A percentile compares a stretch with the other conserved stretches of the same genome.
phyloP scores from a whole-genome alignment of 2,888 invertebrate genomes.

The Epistrophe grossulariae region DNA sequence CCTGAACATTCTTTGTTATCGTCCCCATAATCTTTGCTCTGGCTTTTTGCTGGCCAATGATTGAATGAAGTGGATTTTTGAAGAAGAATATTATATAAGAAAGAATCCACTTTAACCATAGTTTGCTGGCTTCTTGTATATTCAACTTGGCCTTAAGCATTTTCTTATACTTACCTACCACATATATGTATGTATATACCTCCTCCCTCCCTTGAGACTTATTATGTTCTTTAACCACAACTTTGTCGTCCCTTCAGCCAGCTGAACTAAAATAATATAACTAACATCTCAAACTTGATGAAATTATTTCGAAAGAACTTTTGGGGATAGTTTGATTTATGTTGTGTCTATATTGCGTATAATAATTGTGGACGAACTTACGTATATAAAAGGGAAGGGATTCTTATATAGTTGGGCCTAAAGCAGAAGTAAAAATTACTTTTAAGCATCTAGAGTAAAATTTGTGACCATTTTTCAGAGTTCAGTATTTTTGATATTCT shows the following conservation, averaged over 20 bases:
- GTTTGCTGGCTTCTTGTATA: slow-evolving; percentile 41
- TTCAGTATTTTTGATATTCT: too few relatives aligned
- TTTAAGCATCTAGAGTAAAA: too few relatives aligned
- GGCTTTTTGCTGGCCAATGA: slow-evolving; percentile 46
- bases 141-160: slow-evolving; percentile 49
- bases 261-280: slow-evolving; percentile 39
- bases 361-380: neutral
- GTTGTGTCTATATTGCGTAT: slow-evolving; percentile 1
- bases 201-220: neutral
- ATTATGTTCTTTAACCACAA: slow-evolving; percentile 44
- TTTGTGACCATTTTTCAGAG: too few relatives aligned
- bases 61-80: slow-evolving; percentile 55
- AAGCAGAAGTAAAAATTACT: too few relatives aligned
- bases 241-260: slow-evolving; percentile 9
- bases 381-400: neutral
- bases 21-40: slow-evolving; percentile 1
- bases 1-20: slow-evolving; percentile 26
- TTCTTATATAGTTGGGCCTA: neutral
- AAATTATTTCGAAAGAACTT: slow-evolving; percentile 63
- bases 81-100: slow-evolving; percentile 23
- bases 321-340: slow-evolving; percentile 66
- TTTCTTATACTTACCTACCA: neutral
- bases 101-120: slow-evolving; percentile 32
- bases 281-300: slow-evolving; percentile 60
- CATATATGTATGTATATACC: neutral